A percentile compares a stretch with the other conserved stretches of the same genome.
Evolutionary conservation across 2,113 vertebrate genomes (phyloP).

Genomic region (Micronycteris hirsuta): DNA sequence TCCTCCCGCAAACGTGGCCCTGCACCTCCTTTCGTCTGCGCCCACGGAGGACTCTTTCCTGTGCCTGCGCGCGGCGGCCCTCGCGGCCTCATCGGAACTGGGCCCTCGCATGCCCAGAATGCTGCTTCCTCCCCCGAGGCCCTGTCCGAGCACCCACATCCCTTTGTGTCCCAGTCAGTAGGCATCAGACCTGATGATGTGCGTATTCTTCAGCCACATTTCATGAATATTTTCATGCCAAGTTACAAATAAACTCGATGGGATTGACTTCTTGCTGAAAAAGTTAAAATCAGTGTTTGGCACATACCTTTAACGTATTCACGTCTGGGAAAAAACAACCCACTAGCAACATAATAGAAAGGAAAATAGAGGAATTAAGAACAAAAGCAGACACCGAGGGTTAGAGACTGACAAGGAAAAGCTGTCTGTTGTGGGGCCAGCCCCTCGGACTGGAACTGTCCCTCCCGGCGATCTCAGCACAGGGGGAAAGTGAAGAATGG

Average conservation of each 20-base stretch:
- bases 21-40: background rate
- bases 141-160: fast-evolving
- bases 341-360: background rate
- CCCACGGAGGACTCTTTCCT: background rate
- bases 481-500: background rate
- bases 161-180: no score
- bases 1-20: background rate
- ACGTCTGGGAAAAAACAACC: background rate
- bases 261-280: background rate
- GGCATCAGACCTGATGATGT: background rate
- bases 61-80: background rate
- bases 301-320: background rate
- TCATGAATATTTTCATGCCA: background rate
- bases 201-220: background rate
- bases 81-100: fast-evolving
- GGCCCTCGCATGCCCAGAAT: fast-evolving
- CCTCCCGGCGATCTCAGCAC: background rate
- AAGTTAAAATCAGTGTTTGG: background rate
- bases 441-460: no score
- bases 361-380: background rate
- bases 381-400: background rate
- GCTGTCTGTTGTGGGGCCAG: background rate
- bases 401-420: background rate
- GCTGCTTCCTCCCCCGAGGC: no score
- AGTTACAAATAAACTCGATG: background rate